Base-by-base conservation (phyloP, 2,113 vertebrate genomes). In the Sitta europaea region DNA sequence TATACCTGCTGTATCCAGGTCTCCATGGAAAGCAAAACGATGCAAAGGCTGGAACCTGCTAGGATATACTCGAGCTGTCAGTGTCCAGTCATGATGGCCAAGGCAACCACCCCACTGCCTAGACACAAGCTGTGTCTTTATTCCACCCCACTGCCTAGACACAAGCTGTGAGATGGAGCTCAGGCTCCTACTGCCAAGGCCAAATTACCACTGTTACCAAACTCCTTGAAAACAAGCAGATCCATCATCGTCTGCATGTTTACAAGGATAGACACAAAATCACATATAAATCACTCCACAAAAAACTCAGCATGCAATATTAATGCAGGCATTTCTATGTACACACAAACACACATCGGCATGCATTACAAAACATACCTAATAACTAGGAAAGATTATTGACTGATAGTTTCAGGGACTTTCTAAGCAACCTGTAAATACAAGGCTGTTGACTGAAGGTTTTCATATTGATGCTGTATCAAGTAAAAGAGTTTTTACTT, bases 161-260 rank as follows among this genome's bases (percentile, higher is more conserved):
- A 55, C 22, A 48, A 22, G 43, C 57, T 67, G 13, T 40, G 57
- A 87, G 47, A 57, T 3, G 4, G n/a, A 66, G 47, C 42, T 86
- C 50, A 83, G 50, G n/a, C 27, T 55, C 36, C 22, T 71, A 55
- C 40, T 62, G 47, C 11, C 36, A 51, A 75, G 22, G 31, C 36
- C 13, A 0, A 83, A 74, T 19, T 47, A 79, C 47, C 0, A 0
- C 23, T n/a, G 51, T 38, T 53, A 71, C 67, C 59, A 68, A 72
- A 59, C 20, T 36, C 25, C 45, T 73, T 65, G 29, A 59, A 73
- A 93, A 79, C 29, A 73, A 77, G 18, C 31, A 51, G 33, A 72
- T 53, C 27, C 14, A 33, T 83, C 68, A 80, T 29, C 7, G 19
- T 5, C 25, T 2, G 0, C 63, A 57, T 40, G n/a, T 57, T 96